Evolutionary conservation across 2,113 vertebrate species (phyloP).

Genomic region (Rhea americana): DNA sequence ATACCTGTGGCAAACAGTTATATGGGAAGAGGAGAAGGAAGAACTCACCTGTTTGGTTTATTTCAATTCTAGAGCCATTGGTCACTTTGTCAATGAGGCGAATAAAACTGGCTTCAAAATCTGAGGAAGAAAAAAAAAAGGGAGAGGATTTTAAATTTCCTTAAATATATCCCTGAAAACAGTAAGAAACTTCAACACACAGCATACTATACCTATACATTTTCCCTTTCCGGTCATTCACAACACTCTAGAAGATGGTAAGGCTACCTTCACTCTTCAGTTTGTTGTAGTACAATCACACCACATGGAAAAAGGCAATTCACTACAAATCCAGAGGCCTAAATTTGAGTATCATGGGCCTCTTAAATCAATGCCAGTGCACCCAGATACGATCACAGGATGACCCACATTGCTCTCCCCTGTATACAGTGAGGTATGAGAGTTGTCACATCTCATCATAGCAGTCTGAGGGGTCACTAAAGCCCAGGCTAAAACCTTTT

Average conservation of each 20-base stretch:
- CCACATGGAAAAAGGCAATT: not conserved
- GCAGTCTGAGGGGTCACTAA: not conserved
- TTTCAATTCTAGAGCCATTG: conserved; percentile 94
- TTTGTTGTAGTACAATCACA: not conserved
- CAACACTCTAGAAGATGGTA: not conserved
- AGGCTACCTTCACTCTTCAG: not conserved
- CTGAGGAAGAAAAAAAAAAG: conserved; percentile 64
- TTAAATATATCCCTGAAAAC: not conserved
- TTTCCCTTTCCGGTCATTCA: not conserved
- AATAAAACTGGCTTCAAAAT: conserved; percentile 97
- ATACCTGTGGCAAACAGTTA: not conserved
- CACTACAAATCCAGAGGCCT: not conserved
- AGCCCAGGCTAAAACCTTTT: not conserved
- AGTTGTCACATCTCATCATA: not conserved
- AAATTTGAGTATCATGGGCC: not conserved
- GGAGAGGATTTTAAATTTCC: not conserved
- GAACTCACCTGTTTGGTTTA: conserved; percentile 93
- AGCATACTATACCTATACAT: not conserved
- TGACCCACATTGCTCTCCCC: not conserved
- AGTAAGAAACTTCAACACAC: not conserved
- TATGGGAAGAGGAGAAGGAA: not conserved
- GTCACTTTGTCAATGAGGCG: conserved; percentile 95
- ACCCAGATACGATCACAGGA: not conserved
- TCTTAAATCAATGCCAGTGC: not conserved
- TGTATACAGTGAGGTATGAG: rapidly evolving